Evolutionary conservation across 2,113 vertebrate species (phyloP), one percentile per base, ranked within the genome.

Genomic region (Coregonus clupeaformis): DNA sequence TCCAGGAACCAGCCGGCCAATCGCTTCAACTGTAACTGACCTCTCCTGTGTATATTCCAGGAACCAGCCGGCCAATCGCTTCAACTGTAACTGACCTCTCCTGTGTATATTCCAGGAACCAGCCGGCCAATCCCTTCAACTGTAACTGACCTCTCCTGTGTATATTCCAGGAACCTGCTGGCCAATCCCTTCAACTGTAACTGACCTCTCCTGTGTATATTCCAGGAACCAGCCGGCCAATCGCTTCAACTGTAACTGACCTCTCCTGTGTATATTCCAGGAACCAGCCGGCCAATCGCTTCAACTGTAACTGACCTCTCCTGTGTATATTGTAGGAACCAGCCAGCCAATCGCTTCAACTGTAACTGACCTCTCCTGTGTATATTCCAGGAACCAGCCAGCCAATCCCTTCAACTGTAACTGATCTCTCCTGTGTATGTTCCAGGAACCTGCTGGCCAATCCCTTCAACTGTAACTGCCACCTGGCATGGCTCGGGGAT

Each of bases 111-210:
- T 36, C 68, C 32, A 55, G 49, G 14, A 55, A 55, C 49, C 49
- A 3, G 49, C 49, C 18, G 16, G 49, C 1, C 29, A 12, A 3
- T 24, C 14, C 1, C 24, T 12, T 63, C 5, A 36, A 7, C 29
- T 29, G 29, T 29, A 29, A 0, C 29, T 3, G 29, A 29, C 3
- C 29, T 29, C 29, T 29, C 29, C 29, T 77, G 72, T 29, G 29
- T 29, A 29, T 73, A 6, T 49, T 71, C 67, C 72, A 98, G 98
- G 81, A 99, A 99, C 86, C 95, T 99, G 64, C 88, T 99, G 88
- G 96, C 97, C 78, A 99, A 99, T 85, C 98, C 98, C n/a, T 99
- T 99, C 90, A 98, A 96, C 87, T 99, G 98, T 83, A 99, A 99
- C 87, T 99, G 98, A 70, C 59, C 11, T 25, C 64, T 0, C 47